Evolutionary conservation across 2,888 invertebrate genomes (phyloP).

Genomic region (Belgica antarctica): DNA sequence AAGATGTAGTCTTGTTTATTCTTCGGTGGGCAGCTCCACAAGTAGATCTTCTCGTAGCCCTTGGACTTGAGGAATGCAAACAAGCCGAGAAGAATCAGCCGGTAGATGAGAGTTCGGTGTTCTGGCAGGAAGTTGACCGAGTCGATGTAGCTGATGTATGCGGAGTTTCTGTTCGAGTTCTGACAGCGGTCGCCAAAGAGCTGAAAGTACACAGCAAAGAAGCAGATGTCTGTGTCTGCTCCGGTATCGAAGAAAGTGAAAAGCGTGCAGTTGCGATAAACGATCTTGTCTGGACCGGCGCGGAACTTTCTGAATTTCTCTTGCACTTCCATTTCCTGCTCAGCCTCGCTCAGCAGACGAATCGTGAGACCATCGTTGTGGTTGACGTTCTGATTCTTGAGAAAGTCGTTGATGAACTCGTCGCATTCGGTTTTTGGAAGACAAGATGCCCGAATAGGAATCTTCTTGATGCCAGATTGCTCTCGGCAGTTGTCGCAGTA

Average conservation of each 20-base stretch:
- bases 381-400: background rate
- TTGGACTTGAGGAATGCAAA: background rate
- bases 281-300: background rate
- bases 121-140: background rate
- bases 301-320: background rate
- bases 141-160: slow-evolving; percentile 20
- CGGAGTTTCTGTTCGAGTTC: background rate
- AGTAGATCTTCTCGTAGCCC: background rate
- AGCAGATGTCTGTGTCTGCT: background rate
- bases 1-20: background rate
- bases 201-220: background rate
- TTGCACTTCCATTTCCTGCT: background rate
- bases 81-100: background rate
- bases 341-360: background rate
- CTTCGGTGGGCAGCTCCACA: slow-evolving; percentile 21
- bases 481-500: background rate
- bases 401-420: background rate
- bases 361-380: background rate
- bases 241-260: slow-evolving; percentile 9
- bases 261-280: background rate
- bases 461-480: too few relatives aligned
- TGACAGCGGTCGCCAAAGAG: background rate
- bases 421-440: slow-evolving; percentile 5
- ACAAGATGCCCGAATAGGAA: background rate
- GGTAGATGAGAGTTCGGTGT: slow-evolving; percentile 7